phyloP scores from a whole-genome alignment of 2,888 invertebrate species.

The Rhagium mordax region DNA sequence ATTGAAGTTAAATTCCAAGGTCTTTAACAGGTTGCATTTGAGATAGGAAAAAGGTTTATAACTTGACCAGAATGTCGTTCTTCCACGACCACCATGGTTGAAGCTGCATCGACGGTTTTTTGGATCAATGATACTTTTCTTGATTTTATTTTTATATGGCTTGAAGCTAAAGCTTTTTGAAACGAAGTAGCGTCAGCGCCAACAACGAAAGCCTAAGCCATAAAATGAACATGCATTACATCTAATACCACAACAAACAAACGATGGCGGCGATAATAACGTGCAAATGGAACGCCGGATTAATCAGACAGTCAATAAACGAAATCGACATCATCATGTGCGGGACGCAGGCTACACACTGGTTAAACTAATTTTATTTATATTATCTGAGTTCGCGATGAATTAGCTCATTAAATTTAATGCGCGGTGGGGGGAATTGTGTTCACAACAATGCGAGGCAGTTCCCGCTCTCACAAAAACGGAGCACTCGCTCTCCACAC shows the following conservation, averaged over 20 bases:
- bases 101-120: no score
- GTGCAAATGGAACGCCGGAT: neutral
- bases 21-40: no score
- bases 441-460: conserved; percentile 32
- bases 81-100: no score
- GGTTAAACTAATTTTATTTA: conserved; percentile 38
- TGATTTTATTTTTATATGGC: no score
- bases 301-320: conserved; percentile 19
- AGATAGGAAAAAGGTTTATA: no score
- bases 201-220: no score
- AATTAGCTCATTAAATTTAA: conserved; percentile 35
- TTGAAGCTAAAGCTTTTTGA: no score
- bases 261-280: neutral
- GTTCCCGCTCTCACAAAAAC: conserved; percentile 36
- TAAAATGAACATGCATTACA: neutral
- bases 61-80: no score
- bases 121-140: no score
- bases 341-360: conserved; percentile 20
- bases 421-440: conserved; percentile 24
- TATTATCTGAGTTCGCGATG: conserved; percentile 40
- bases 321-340: conserved; percentile 22
- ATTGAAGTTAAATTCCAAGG: no score
- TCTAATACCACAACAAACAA: neutral
- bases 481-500: conserved; percentile 15
- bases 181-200: no score